A percentile compares a stretch with the other conserved stretches of the same genome.
Conservation (phyloP, 2,113 vertebrate genomes). For the Gorsachius goisagi region DNA sequence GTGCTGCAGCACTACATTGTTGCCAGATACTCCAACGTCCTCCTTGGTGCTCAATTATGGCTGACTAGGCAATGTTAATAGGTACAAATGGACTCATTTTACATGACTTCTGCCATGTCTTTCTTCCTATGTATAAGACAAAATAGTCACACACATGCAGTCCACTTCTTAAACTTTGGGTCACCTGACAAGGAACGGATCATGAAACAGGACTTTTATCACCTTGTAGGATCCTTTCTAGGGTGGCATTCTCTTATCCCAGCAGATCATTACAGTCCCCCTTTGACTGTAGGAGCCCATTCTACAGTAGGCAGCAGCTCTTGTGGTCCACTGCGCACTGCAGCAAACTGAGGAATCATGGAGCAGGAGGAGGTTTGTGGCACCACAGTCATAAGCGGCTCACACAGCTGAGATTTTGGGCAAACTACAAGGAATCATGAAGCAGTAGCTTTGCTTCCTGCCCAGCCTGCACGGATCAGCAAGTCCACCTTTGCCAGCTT, state of each 20-base stretch:
- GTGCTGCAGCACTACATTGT: background rate
- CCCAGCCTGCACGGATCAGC: fast-evolving
- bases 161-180: background rate
- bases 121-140: background rate
- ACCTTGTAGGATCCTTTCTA: background rate
- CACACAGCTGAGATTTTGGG: background rate
- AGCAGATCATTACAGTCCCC: background rate
- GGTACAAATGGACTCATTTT: background rate
- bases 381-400: background rate
- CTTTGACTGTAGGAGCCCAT: background rate
- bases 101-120: background rate
- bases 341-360: background rate
- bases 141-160: fast-evolving
- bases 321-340: background rate
- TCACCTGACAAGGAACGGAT: background rate
- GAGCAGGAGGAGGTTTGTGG: background rate
- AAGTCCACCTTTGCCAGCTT: background rate
- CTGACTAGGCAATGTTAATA: background rate
- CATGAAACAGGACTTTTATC: background rate
- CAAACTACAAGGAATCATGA: background rate
- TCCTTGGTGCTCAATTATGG: fast-evolving
- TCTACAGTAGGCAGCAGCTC: background rate
- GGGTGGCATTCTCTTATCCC: background rate
- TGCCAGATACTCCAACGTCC: fast-evolving
- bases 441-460: background rate